Percentiles rank a stretch among this genome's conserved stretches.
phyloP scores from a whole-genome alignment of 2,888 invertebrate species.

The Caenorhabditis sinica region DNA sequence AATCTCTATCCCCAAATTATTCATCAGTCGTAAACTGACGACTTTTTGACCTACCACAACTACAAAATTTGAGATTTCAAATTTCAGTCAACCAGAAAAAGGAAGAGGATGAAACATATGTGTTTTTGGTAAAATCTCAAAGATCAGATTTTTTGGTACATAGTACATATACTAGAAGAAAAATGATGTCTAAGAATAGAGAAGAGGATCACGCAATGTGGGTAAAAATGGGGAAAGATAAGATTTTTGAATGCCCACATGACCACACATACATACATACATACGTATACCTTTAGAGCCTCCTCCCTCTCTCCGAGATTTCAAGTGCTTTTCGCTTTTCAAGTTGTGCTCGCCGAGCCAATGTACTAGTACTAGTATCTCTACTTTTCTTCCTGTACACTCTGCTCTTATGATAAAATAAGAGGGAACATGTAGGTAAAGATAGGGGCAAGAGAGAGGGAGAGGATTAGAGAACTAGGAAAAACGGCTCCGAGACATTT shows the following conservation, averaged over 20 bases:
- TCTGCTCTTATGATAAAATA: slow-evolving; percentile 1
- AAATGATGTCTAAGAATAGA: slow-evolving; percentile 1
- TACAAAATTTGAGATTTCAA: not conserved
- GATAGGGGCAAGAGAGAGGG: no score
- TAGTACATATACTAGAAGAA: not conserved
- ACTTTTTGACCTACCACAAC: not conserved
- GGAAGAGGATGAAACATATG: no score
- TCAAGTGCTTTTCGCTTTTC: slow-evolving; percentile 51
- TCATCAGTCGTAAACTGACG: not conserved
- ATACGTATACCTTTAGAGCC: not conserved
- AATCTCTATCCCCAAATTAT: slow-evolving; percentile 6
- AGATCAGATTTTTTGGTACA: not conserved
- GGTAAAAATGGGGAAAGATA: slow-evolving; percentile 2
- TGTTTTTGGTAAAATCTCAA: slow-evolving; percentile 1
- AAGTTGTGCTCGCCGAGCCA: slow-evolving; percentile 28
- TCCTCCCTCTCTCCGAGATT: not conserved
- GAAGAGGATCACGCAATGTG: slow-evolving; percentile 32
- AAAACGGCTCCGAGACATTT: no score
- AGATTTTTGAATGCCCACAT: slow-evolving; percentile 17
- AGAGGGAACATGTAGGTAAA: not conserved
- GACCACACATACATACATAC: slow-evolving; percentile 14
- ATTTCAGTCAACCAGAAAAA: not conserved
- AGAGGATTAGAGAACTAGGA: not conserved
- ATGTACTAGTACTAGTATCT: not conserved
- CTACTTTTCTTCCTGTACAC: no score